phyloP scores from a whole-genome alignment of 2,113 vertebrate genomes.

The Delphinapterus leucas region DNA sequence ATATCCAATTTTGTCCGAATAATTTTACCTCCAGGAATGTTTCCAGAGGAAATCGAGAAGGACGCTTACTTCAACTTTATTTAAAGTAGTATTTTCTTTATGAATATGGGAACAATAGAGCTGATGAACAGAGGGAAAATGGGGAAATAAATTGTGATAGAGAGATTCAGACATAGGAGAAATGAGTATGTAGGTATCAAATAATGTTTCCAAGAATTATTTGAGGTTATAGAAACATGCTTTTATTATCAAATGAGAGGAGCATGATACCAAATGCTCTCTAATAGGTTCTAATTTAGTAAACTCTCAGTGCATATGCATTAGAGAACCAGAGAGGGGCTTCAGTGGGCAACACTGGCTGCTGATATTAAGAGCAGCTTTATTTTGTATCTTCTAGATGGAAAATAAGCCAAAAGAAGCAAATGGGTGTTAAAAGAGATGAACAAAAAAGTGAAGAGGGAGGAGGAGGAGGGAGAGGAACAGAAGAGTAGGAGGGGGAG shows the following conservation, averaged over 20 bases:
- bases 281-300: accelerated
- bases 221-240: neutral
- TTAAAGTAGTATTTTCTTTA: neutral
- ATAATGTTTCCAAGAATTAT: neutral
- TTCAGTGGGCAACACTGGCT: accelerated
- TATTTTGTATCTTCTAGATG: neutral
- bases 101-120: neutral
- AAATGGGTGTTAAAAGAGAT: neutral
- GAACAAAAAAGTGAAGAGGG: too few species aligned
- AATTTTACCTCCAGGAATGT: neutral
- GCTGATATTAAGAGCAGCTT: neutral
- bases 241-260: neutral
- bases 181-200: neutral
- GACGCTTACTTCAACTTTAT: neutral
- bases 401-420: neutral
- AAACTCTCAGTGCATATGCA: accelerated
- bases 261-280: accelerated
- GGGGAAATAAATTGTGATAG: accelerated
- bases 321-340: accelerated
- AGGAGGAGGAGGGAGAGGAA: accelerated
- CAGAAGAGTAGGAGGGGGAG: accelerated
- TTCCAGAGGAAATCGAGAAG: neutral
- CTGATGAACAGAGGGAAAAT: neutral
- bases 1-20: neutral
- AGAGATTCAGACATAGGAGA: accelerated